phyloP scores from a whole-genome alignment of 2,888 invertebrate species.

The Drosophila conformis region DNA sequence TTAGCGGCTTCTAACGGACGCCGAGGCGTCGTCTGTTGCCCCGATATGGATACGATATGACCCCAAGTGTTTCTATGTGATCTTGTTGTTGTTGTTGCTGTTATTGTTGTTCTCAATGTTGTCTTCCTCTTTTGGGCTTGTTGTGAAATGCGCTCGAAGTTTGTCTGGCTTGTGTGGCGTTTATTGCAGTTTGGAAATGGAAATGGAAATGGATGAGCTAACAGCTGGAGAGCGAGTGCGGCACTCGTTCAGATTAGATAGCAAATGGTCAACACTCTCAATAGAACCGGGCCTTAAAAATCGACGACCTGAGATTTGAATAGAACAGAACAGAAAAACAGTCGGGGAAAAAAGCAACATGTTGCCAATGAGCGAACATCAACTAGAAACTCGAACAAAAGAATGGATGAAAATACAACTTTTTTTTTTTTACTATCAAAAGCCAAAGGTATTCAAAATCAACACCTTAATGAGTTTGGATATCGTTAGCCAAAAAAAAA shows the following conservation, averaged over 20 bases:
- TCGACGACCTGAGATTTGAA: conserved; percentile 15
- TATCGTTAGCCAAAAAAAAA: conserved; percentile 12
- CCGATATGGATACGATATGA: conserved; percentile 48
- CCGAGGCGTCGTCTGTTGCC: conserved; percentile 49
- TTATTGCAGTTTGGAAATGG: conserved; percentile 68
- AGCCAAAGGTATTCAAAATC: conserved; percentile 28
- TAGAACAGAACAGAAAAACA: conserved; percentile 12
- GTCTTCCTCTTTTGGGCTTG: conserved; percentile 21
- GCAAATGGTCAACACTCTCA: conserved; percentile 62
- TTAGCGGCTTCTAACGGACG: conserved; percentile 67
- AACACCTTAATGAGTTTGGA: conserved; percentile 41
- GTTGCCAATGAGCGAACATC: conserved; percentile 57
- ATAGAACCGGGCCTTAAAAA: conserved; percentile 12
- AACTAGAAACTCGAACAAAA: conserved; percentile 31
- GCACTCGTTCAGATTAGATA: conserved; percentile 74
- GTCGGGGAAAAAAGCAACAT: conserved; percentile 27
- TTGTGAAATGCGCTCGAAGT: conserved; percentile 54
- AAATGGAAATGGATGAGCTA: conserved; percentile 69
- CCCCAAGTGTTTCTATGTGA: conserved; percentile 25
- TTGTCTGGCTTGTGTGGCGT: conserved; percentile 22
- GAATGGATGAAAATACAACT: conserved; percentile 13
- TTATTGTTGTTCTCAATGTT: background rate
- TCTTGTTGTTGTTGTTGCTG: conserved; percentile 11
- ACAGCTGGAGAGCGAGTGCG: conserved; percentile 77
- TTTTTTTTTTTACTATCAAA: conserved; percentile 31